Evolutionary conservation across 2,888 invertebrate species (phyloP).

Genomic region (Spodoptera exigua): DNA sequence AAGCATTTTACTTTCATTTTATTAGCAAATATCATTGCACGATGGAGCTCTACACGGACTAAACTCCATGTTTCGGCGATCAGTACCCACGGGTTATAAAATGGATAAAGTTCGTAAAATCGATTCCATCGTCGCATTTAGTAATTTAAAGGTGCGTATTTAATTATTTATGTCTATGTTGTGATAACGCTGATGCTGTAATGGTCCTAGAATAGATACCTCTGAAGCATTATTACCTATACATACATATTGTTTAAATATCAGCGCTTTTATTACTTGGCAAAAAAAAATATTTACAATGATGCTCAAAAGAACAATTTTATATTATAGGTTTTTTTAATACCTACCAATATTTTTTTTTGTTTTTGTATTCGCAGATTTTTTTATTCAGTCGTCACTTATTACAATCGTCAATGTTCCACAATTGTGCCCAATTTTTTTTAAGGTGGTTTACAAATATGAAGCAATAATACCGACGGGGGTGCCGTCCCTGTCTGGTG

Average conservation of each 20-base stretch:
- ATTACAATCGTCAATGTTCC: too few species aligned
- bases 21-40: conserved; percentile 65
- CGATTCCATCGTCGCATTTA: conserved; percentile 73
- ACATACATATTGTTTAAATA: too few species aligned
- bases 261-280: too few species aligned
- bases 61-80: conserved; percentile 74
- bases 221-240: too few species aligned
- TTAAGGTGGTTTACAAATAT: conserved; percentile 72
- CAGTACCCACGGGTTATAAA: conserved; percentile 67
- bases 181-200: too few species aligned
- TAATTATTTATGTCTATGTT: not conserved
- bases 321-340: too few species aligned
- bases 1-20: conserved; percentile 4
- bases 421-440: not conserved
- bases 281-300: too few species aligned
- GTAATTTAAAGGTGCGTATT: conserved; percentile 72
- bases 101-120: conserved; percentile 60
- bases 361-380: too few species aligned
- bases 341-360: too few species aligned
- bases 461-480: conserved; percentile 61
- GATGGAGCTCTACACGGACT: conserved; percentile 72
- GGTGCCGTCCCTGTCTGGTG: conserved; percentile 64
- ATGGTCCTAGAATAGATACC: too few species aligned
- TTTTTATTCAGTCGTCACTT: too few species aligned
- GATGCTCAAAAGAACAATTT: too few species aligned